phyloP scores from a whole-genome alignment of 2,888 invertebrate species.

The Apodemia duryi region DNA sequence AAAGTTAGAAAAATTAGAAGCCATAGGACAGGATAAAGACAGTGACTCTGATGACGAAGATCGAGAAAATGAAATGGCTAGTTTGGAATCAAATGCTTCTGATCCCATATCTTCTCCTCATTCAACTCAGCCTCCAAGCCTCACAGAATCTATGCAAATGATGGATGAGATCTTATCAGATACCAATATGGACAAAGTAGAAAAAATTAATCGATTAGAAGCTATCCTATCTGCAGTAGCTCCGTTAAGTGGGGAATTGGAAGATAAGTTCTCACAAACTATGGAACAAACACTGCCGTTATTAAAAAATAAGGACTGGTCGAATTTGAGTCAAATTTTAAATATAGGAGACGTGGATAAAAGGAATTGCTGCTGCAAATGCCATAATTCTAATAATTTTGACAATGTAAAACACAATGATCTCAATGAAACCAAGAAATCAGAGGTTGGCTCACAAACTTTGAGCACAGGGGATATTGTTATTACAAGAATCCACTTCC shows the following conservation, averaged over 20 bases:
- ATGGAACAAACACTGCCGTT: constrained; percentile 75
- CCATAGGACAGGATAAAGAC: constrained; percentile 86
- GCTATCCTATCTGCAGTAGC: constrained; percentile 91
- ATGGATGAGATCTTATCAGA: constrained; percentile 91
- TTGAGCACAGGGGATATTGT: constrained; percentile 95
- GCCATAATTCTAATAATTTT: constrained; percentile 66
- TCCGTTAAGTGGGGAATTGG: constrained; percentile 81
- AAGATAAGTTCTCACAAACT: constrained; percentile 72
- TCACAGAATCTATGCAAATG: constrained; percentile 94
- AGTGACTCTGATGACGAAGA: constrained; percentile 87
- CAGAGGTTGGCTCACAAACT: constrained; percentile 87
- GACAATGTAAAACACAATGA: constrained; percentile 63
- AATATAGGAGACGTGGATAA: constrained; percentile 64
- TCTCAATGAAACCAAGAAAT: constrained; percentile 67
- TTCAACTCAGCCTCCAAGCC: constrained; percentile 88
- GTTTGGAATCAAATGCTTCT: constrained; percentile 88
- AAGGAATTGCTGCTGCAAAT: constrained; percentile 77
- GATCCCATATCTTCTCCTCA: constrained; percentile 87
- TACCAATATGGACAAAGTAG: constrained; percentile 89
- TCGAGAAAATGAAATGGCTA: constrained; percentile 87
- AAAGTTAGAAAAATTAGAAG: constrained; percentile 93
- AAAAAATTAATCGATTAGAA: constrained; percentile 92
- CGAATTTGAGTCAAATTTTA: constrained; percentile 71
- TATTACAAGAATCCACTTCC: constrained; percentile 87
- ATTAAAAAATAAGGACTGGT: constrained; percentile 77